Base-by-base conservation (phyloP, 2,888 invertebrate species). In the Dorcus parallelipipedus region DNA sequence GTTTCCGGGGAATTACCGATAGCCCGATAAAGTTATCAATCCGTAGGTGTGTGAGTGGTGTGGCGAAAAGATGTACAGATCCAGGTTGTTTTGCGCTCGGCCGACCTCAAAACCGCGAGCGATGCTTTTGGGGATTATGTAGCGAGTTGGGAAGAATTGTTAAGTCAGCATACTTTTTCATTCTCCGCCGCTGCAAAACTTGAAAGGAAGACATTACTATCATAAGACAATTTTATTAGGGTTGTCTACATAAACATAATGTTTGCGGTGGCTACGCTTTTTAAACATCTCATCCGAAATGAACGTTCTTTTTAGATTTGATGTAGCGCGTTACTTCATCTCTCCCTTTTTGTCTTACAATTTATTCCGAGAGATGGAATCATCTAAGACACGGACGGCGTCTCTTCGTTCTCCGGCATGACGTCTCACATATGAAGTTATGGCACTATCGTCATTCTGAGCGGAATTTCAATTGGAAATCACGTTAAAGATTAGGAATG, bases 101-200 rank as follows among this genome's bases (percentile, higher is more conserved):
- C 47, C 64, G 63, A 65, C 67, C 65, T 62, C 63, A 60, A 68
- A 65, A 67, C 71, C 67, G 67, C 68, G 65, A 68, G 66, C 64
- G 65, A 67, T 67, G 69, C 68, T 70, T 69, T 68, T 63, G 68
- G 68, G 71, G 71, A 72, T 73, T 73, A 72, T 67, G 67, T 69
- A 70, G 66, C 68, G 70, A 70, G 66, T 70, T 69, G 69, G 66
- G 69, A 69, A 66, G 70, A 70, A 71, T 73, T 72, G 71, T 71
- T 70, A 71, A 73, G 71, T 71, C 71, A 73, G 70, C 71, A 69
- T 70, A 69, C 70, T 71, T 71, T 71, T 71, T 69, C 67, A 64
- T 67, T 68, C 68, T 68, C 61, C 59, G 58, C 61, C 56, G 66
- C 59, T 65, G 62, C 60, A 62, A 66, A 45, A 68, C 67, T 69